A percentile compares a stretch with the other conserved stretches of the same genome.
Conservation (phyloP, 2,113 vertebrate genomes). For the Balaenoptera acutorostrata region DNA sequence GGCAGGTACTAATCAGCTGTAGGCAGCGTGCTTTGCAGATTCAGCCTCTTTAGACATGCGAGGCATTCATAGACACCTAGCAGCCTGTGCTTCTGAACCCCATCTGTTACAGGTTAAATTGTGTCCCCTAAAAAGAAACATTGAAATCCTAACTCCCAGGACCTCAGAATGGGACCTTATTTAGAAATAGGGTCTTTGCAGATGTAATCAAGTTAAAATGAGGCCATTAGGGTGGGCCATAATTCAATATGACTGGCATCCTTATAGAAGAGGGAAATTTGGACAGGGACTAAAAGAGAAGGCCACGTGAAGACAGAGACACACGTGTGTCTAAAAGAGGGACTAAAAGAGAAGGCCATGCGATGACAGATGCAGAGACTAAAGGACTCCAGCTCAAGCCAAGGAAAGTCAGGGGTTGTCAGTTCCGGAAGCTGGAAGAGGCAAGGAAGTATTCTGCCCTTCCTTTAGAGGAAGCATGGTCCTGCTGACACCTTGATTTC, state of each 20-base stretch:
- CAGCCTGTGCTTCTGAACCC: neutral
- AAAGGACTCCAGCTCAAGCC: neutral
- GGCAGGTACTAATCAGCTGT: neutral
- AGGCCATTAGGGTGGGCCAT: neutral
- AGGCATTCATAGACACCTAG: neutral
- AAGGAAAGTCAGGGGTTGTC: neutral
- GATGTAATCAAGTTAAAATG: neutral
- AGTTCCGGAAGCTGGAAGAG: neutral
- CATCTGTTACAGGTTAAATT: neutral
- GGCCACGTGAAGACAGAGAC: neutral
- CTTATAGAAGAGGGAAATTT: neutral
- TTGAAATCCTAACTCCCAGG: neutral
- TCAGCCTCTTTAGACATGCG: neutral
- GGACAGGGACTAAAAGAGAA: neutral
- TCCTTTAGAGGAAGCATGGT: neutral
- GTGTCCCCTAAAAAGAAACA: neutral
- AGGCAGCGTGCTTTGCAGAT: neutral
- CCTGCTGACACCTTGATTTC: neutral
- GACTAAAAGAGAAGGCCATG: neutral
- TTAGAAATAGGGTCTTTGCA: neutral
- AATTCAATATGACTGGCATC: neutral
- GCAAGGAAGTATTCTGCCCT: neutral
- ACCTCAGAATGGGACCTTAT: neutral
- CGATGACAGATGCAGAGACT: neutral
- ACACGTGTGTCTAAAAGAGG: neutral